Evolutionary conservation across 53 echinoderm and acorn worm species (phyloP).

Genomic region (Zoroaster sp.): DNA sequence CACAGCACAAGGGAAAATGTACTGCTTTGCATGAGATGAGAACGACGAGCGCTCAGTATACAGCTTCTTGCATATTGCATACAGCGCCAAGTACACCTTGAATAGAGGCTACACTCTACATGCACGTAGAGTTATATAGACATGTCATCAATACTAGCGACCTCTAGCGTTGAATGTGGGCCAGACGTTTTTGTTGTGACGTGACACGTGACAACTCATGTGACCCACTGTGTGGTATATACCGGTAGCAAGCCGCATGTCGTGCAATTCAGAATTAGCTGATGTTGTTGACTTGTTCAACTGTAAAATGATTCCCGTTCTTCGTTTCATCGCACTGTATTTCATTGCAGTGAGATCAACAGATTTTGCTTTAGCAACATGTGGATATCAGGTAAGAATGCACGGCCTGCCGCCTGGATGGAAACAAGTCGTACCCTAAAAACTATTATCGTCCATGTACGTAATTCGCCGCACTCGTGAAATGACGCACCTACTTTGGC

Average conservation of each 20-base stretch:
- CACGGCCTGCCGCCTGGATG: neutral
- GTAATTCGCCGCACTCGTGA: too few species aligned
- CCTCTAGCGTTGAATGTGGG: neutral
- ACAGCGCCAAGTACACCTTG: neutral
- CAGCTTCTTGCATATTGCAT: neutral
- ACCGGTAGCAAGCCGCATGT: too few species aligned
- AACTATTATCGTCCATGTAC: too few species aligned
- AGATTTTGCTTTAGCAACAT: neutral
- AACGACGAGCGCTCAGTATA: too few species aligned
- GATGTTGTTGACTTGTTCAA: neutral
- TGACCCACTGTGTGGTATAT: neutral
- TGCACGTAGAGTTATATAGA: too few species aligned
- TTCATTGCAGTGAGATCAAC: neutral
- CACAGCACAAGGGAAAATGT: neutral
- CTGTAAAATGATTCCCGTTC: neutral
- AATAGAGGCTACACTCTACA: neutral
- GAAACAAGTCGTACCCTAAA: too few species aligned
- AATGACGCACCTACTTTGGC: too few species aligned
- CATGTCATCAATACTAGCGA: neutral
- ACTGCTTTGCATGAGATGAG: too few species aligned
- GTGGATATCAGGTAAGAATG: conserved; percentile 13
- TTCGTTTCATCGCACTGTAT: neutral
- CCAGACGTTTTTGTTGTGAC: neutral
- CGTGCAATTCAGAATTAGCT: too few species aligned
- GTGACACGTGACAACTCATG: neutral